Conservation (phyloP, 2,888 invertebrate genomes). For the Zaprionus bogoriensis region DNA sequence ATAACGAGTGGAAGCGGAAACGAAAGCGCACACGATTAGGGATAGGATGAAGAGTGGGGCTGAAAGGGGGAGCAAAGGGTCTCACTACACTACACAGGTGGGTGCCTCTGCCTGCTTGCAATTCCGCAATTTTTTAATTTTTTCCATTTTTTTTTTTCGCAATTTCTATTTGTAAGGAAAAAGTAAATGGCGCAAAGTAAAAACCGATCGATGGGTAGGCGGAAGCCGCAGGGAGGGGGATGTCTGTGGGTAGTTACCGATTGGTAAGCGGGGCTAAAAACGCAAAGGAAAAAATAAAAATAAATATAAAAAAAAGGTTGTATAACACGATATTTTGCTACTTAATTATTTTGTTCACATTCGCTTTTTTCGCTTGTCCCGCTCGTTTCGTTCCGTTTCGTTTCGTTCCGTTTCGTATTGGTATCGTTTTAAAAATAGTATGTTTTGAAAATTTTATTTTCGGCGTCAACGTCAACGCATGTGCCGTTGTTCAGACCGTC, state of each 20-base stretch:
- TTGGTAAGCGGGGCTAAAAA: slow-evolving; percentile 1
- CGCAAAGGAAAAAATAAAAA: neutral
- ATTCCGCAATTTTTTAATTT: neutral
- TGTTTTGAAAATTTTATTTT: slow-evolving; percentile 74
- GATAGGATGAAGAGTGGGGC: too few relatives aligned
- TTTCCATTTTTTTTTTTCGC: neutral
- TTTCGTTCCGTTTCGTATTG: slow-evolving; percentile 52
- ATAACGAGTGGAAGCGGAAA: slow-evolving; percentile 35
- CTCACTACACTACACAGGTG: slow-evolving; percentile 30
- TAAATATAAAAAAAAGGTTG: slow-evolving; percentile 57
- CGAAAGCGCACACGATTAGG: neutral
- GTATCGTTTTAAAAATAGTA: slow-evolving; percentile 73
- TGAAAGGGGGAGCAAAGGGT: neutral
- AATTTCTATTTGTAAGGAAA: slow-evolving; percentile 1
- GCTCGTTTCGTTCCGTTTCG: slow-evolving; percentile 51
- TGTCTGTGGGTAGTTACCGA: neutral
- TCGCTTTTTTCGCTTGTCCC: slow-evolving; percentile 39
- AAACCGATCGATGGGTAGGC: neutral
- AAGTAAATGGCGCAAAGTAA: slow-evolving; percentile 5
- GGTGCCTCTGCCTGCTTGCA: neutral
- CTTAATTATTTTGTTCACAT: slow-evolving; percentile 69
- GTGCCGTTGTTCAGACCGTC: slow-evolving; percentile 35
- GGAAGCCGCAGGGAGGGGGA: neutral
- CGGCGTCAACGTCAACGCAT: slow-evolving; percentile 76
- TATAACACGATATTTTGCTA: slow-evolving; percentile 78